phyloP scores from a whole-genome alignment of 64 coral and sea anemone genomes.

The Catalaphyllia jardinei region DNA sequence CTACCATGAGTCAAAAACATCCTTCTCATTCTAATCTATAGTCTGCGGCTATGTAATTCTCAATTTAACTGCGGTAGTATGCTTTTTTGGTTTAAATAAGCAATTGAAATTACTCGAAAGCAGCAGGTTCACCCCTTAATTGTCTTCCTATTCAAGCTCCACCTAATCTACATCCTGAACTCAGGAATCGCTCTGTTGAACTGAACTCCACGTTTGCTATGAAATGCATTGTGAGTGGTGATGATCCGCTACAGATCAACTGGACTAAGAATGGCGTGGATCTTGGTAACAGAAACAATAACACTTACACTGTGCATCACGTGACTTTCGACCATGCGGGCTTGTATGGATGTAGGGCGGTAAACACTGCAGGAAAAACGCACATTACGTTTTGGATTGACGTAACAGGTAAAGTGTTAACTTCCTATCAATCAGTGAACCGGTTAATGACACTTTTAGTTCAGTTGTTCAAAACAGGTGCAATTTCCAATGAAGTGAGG shows the following conservation, averaged over 20 bases:
- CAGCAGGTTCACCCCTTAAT: no score
- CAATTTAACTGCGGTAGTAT: no score
- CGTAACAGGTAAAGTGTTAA: not conserved
- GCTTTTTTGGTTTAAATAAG: no score
- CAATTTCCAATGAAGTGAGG: no score
- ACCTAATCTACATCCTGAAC: not conserved
- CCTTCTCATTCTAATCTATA: no score
- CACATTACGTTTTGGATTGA: not conserved
- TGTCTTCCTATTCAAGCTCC: not conserved
- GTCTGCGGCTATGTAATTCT: no score
- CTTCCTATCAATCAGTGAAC: no score
- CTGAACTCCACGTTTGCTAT: not conserved
- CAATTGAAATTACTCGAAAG: no score
- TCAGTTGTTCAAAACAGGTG: not conserved
- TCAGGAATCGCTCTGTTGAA: not conserved
- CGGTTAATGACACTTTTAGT: no score
- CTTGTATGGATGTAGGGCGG: not conserved
- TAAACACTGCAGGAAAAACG: not conserved
- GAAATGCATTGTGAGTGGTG: not conserved
- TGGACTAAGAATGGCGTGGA: not conserved
- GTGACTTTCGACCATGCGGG: not conserved
- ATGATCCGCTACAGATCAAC: not conserved
- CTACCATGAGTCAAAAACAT: no score
- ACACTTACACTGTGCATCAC: not conserved
- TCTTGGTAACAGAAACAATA: not conserved